Percentiles rank a stretch among this genome's conserved stretches.
phyloP scores from a whole-genome alignment of 2,888 invertebrate genomes.

The Blomia tropicalis region DNA sequence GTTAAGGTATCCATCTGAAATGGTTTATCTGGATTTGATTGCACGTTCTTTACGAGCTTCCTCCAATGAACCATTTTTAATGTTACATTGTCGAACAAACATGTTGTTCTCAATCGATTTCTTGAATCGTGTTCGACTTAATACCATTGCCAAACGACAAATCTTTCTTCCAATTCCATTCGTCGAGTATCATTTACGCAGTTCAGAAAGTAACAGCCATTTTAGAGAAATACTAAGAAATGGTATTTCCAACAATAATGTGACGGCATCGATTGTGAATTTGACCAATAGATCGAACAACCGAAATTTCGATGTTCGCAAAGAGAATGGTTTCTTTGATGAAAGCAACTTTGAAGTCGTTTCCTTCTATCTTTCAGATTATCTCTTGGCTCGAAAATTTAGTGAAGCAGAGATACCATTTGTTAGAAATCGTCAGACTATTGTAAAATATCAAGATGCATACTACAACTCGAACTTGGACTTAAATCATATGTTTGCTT shows the following conservation, averaged over 20 bases:
- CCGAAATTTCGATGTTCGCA: slow-evolving; percentile 37
- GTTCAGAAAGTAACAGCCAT: slow-evolving; percentile 33
- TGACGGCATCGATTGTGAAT: neutral
- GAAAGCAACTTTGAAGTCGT: slow-evolving; percentile 52
- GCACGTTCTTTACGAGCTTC: slow-evolving; percentile 48
- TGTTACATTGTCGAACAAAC: slow-evolving; percentile 50
- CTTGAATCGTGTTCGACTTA: slow-evolving; percentile 84
- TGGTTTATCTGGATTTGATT: slow-evolving; percentile 51
- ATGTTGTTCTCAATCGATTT: slow-evolving; percentile 63
- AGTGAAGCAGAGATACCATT: slow-evolving; percentile 46
- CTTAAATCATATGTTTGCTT: slow-evolving; percentile 54
- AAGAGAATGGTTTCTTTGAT: slow-evolving; percentile 63
- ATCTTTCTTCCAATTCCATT: slow-evolving; percentile 83
- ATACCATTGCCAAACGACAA: slow-evolving; percentile 72
- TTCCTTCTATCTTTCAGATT: slow-evolving; percentile 69
- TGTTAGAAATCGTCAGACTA: slow-evolving; percentile 29
- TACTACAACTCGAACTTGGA: slow-evolving; percentile 30
- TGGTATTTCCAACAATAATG: neutral
- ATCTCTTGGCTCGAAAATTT: slow-evolving; percentile 49
- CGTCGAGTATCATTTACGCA: slow-evolving; percentile 58
- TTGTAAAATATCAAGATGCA: slow-evolving; percentile 17
- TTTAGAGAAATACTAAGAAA: neutral
- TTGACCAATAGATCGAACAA: slow-evolving; percentile 18
- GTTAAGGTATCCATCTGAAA: slow-evolving; percentile 34
- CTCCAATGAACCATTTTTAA: slow-evolving; percentile 42